Percentiles rank a stretch among this genome's conserved stretches.
These are phyloP conservation scores for Monodelphis domestica DNA, from an alignment of 2,797 vertebrate species.

Conservation along the genomic window DNA sequence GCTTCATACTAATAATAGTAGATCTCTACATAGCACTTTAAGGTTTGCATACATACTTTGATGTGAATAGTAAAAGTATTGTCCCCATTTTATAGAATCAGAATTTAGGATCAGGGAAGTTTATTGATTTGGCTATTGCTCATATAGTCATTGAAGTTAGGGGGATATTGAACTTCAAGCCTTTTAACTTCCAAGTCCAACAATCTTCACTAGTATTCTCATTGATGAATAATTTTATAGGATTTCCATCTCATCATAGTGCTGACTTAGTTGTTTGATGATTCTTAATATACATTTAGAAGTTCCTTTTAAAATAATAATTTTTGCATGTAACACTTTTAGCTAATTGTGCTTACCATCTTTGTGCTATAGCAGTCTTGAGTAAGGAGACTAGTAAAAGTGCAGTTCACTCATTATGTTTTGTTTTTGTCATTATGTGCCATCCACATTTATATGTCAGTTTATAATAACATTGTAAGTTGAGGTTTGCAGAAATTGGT, in stretches of 20 bases:
- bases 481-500: neutral
- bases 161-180: neutral
- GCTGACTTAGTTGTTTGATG: conserved; percentile 24
- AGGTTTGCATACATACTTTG: too few relatives aligned
- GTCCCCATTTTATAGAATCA: neutral
- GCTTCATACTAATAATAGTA: neutral
- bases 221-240: neutral
- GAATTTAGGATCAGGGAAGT: neutral
- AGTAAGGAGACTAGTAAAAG: conserved; percentile 1
- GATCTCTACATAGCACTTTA: neutral
- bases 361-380: neutral
- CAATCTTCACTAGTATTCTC: neutral
- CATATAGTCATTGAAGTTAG: neutral
- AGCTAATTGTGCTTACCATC: neutral
- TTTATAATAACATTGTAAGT: neutral
- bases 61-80: neutral
- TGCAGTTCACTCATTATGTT: conserved; percentile 30
- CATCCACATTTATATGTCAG: neutral
- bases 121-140: neutral
- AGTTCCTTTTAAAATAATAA: neutral
- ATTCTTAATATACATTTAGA: conserved; percentile 23
- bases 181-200: neutral
- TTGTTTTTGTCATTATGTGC: conserved; percentile 23
- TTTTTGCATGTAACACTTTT: neutral
- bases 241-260: conserved; percentile 19